These are phyloP conservation scores for Troglohyphantes excavatus DNA, from an alignment of 2,888 invertebrate species.

Conservation along the genomic window DNA sequence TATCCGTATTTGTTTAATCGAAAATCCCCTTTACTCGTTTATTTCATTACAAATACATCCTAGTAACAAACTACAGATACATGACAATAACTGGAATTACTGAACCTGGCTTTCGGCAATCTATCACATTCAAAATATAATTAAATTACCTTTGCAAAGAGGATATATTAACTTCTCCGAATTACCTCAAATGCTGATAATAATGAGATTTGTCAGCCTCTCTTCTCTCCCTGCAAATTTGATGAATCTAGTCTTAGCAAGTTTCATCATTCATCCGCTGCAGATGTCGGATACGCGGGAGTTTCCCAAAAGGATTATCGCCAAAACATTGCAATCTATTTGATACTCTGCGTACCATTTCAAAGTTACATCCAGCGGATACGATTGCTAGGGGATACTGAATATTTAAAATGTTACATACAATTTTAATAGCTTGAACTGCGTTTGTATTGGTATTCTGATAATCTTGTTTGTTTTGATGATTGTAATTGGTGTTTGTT, in stretches of 20 bases:
- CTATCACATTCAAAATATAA: constrained; percentile 12
- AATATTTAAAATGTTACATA: no score
- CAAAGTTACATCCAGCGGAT: no score
- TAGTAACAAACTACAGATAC: no score
- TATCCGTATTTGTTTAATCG: no score
- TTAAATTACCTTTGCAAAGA: constrained; percentile 22
- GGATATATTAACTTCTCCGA: constrained; percentile 36
- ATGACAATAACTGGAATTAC: no score
- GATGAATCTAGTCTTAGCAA: constrained; percentile 24
- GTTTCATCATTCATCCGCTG: constrained; percentile 31
- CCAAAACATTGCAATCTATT: constrained; percentile 12
- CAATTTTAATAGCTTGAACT: no score
- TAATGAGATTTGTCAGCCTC: constrained; percentile 40
- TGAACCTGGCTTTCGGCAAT: not conserved
- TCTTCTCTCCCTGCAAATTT: not conserved
- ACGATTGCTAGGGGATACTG: no score
- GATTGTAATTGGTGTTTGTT: no score
- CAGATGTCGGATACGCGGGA: constrained; percentile 28
- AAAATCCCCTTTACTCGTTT: no score
- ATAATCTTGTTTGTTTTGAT: no score
- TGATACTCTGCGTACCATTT: not conserved
- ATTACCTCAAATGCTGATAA: constrained; percentile 42
- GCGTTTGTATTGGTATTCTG: no score
- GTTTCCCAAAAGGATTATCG: constrained; percentile 44
- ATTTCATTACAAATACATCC: no score